phyloP scores from a whole-genome alignment of 2,113 vertebrate species.

The Charadrius vociferus region DNA sequence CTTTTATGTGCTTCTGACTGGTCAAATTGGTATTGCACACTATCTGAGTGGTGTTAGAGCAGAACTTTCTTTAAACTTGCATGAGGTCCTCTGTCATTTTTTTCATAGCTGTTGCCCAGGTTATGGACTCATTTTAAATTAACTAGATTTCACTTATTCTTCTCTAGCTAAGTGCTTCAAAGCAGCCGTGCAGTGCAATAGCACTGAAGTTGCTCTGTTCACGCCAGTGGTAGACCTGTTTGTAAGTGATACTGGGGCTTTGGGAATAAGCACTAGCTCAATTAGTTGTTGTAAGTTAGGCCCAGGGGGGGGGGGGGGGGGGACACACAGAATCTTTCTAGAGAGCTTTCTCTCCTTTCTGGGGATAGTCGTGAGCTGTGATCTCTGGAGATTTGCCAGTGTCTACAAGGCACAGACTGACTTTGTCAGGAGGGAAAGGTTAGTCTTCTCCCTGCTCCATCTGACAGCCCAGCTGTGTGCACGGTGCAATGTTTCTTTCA shows the following conservation, averaged over 20 bases:
- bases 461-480: neutral
- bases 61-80: neutral
- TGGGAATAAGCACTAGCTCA: neutral
- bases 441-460: neutral
- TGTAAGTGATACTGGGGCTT: neutral
- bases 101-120: neutral
- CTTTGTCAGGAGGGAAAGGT: neutral
- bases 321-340: neutral
- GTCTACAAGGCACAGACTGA: too few species aligned
- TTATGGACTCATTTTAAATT: neutral
- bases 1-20: neutral
- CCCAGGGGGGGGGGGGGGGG: neutral
- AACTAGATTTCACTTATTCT: rapidly evolving
- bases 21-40: neutral
- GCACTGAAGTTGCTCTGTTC: neutral
- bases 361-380: neutral
- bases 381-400: neutral
- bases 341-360: neutral
- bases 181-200: neutral
- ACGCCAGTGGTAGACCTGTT: neutral
- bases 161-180: neutral
- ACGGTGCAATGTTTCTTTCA: neutral
- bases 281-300: neutral
- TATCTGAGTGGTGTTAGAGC: neutral
- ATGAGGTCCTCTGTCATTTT: neutral